A percentile compares a stretch with the other conserved stretches of the same genome.
Evolutionary conservation across 1,140 invertebrate genomes (phyloP).

Genomic region (Cardiocondyla obscurior): DNA sequence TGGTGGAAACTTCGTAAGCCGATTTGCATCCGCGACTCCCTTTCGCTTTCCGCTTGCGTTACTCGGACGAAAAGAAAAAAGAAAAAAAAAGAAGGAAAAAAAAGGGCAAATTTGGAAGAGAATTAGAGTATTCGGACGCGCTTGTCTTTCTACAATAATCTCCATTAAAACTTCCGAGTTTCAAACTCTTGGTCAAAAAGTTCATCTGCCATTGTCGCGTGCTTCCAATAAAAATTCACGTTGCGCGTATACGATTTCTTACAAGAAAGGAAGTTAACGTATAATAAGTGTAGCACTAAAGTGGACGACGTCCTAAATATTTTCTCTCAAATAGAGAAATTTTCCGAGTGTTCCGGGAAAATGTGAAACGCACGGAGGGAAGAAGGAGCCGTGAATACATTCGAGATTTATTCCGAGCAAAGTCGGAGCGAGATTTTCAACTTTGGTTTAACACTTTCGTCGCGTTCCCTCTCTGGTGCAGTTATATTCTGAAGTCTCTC

Average conservation of each 20-base stretch:
- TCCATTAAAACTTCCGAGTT: not conserved
- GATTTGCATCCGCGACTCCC: not conserved
- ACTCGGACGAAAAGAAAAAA: not conserved
- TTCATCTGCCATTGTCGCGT: too few species aligned
- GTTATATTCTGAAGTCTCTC: constrained; percentile 58
- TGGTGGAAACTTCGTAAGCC: constrained; percentile 52
- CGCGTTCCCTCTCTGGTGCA: not conserved
- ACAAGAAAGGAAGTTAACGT: not conserved
- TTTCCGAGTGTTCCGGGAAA: not conserved
- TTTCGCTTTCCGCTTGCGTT: not conserved
- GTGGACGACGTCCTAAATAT: not conserved
- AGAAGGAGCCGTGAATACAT: not conserved
- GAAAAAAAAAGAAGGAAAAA: too few species aligned
- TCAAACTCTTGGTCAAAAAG: too few species aligned
- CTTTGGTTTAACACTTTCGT: not conserved
- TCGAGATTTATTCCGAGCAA: not conserved
- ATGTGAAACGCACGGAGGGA: not conserved
- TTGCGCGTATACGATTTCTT: not conserved
- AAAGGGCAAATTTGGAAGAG: not conserved
- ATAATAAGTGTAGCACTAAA: not conserved
- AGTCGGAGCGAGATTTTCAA: not conserved
- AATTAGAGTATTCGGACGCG: not conserved
- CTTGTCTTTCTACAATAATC: not conserved
- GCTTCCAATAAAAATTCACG: not conserved
- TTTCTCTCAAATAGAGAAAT: not conserved